Conservation (phyloP, 2,113 vertebrate genomes). For the Myxocyprinus asiaticus region DNA sequence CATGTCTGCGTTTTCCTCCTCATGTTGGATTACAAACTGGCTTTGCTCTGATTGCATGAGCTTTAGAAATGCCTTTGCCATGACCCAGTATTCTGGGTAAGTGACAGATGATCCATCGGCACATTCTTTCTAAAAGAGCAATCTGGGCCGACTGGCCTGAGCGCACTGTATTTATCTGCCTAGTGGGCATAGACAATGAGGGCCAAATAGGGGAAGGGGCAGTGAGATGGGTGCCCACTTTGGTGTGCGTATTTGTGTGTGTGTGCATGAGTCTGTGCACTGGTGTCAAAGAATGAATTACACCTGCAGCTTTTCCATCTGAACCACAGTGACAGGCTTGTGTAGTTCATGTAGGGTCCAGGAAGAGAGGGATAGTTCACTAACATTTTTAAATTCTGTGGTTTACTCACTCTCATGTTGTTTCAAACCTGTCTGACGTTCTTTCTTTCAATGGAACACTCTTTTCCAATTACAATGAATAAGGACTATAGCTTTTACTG, state of each 20-base stretch:
- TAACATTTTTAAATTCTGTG: too few species aligned
- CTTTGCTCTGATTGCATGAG: constrained; percentile 23
- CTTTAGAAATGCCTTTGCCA: constrained; percentile 49
- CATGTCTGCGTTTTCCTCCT: constrained; percentile 12
- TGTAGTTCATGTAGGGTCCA: neutral
- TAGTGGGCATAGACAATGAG: constrained; percentile 26
- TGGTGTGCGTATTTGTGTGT: neutral
- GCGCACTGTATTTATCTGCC: constrained; percentile 36
- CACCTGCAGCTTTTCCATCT: constrained; percentile 66
- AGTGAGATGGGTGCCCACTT: neutral
- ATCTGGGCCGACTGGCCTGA: constrained; percentile 52
- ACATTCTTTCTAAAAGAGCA: constrained; percentile 51
- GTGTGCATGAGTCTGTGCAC: constrained; percentile 14
- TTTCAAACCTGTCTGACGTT: too few species aligned
- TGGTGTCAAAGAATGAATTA: neutral
- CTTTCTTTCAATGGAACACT: too few species aligned
- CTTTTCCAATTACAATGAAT: too few species aligned
- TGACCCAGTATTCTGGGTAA: constrained; percentile 46
- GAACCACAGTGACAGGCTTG: constrained; percentile 30
- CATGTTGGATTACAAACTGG: constrained; percentile 23
- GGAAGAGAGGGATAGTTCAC: neutral
- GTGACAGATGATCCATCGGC: constrained; percentile 44
- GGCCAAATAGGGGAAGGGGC: neutral
- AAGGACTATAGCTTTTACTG: too few species aligned
- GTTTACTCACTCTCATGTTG: too few species aligned